Percentiles rank a stretch among this genome's conserved stretches.
Conservation (phyloP, 1,140 invertebrate genomes). For the Harpegnathos saltator region DNA sequence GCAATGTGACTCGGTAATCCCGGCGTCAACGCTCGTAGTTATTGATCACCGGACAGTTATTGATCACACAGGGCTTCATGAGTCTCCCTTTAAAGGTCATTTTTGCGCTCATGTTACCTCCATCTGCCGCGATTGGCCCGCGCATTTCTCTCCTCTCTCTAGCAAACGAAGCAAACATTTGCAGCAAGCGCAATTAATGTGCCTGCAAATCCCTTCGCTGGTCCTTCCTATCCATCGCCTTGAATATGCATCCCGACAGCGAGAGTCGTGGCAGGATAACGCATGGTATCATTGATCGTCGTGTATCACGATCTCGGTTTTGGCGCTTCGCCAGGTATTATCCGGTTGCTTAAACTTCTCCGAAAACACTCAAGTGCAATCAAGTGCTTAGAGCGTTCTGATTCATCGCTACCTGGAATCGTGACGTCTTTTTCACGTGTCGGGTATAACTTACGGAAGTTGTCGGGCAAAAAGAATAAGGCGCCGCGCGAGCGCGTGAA, state of each 20-base stretch:
- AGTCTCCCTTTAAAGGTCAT: conserved; percentile 21
- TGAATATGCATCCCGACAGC: conserved; percentile 11
- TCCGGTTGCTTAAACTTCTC: conserved; percentile 32
- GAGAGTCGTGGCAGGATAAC: background rate
- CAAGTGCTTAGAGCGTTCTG: background rate
- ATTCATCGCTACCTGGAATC: conserved; percentile 32
- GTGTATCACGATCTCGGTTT: conserved; percentile 1
- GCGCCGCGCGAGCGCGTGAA: background rate
- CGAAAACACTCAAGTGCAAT: conserved; percentile 39
- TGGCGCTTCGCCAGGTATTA: conserved; percentile 15
- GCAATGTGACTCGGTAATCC: conserved; percentile 29
- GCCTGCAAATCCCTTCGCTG: background rate
- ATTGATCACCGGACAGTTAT: conserved; percentile 44
- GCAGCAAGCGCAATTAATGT: conserved; percentile 5
- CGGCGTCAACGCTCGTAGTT: conserved; percentile 20
- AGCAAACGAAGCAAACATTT: conserved; percentile 9
- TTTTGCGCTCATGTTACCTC: conserved; percentile 10
- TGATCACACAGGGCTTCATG: conserved; percentile 40
- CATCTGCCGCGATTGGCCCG: background rate
- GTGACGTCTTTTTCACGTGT: background rate
- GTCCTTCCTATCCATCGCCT: background rate
- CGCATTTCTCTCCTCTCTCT: background rate
- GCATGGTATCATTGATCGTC: conserved; percentile 31
- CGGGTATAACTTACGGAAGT: background rate
- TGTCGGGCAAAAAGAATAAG: background rate